Evolutionary conservation across 2,888 invertebrate species (phyloP).

Genomic region (Arrhopalites spinosus): DNA sequence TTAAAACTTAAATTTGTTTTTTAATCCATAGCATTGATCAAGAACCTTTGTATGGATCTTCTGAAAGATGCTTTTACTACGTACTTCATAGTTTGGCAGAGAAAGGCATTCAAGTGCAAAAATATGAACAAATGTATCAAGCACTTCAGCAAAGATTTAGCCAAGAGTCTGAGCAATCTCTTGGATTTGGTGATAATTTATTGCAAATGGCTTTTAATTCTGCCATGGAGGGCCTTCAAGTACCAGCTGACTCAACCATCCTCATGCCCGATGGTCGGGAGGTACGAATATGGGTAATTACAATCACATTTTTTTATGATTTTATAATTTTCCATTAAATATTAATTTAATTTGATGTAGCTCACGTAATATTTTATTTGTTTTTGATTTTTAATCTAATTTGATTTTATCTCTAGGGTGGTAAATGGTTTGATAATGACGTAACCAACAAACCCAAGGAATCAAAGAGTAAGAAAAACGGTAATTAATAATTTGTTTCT

Average conservation of each 20-base stretch:
- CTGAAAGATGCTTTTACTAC: constrained; percentile 66
- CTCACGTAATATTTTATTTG: not conserved
- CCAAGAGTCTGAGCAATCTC: constrained; percentile 48
- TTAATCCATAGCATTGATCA: too few relatives aligned
- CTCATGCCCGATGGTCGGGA: constrained; percentile 40
- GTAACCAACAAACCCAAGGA: constrained; percentile 12
- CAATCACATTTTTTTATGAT: not conserved
- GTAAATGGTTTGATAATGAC: constrained; percentile 33
- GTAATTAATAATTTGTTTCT: not conserved
- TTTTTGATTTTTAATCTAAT: not conserved
- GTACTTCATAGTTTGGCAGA: constrained; percentile 63
- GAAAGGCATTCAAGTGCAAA: constrained; percentile 63
- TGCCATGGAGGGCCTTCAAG: constrained; percentile 57
- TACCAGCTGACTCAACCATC: constrained; percentile 51
- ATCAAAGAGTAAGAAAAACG: constrained; percentile 21
- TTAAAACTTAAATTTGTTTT: too few relatives aligned
- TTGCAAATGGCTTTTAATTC: constrained; percentile 59
- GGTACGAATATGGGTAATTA: constrained; percentile 32
- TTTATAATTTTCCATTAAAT: too few relatives aligned
- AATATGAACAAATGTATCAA: constrained; percentile 63
- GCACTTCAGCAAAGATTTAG: constrained; percentile 57
- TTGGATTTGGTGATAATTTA: constrained; percentile 57
- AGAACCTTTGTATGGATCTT: constrained; percentile 65
- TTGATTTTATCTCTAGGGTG: constrained; percentile 16
- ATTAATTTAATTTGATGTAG: constrained; percentile 11